phyloP scores from a whole-genome alignment of 1,140 invertebrate genomes.

The Himalopsyche phryganea region DNA sequence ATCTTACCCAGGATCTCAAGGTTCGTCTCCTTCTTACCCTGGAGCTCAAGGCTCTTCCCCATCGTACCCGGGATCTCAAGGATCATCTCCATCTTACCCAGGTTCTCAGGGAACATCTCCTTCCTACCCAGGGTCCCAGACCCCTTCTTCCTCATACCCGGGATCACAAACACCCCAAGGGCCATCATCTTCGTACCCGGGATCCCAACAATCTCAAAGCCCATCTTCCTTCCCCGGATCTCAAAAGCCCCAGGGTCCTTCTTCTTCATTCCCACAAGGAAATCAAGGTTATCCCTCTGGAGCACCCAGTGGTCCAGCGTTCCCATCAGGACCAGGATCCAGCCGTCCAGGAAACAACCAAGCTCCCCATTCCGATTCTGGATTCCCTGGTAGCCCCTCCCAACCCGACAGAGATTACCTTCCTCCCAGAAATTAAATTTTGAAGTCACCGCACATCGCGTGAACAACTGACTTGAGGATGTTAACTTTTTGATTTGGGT shows the following conservation, averaged over 20 bases:
- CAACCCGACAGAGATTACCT: slow-evolving; percentile 57
- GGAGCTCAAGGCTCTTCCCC: slow-evolving; percentile 13
- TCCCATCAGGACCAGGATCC: slow-evolving; percentile 37
- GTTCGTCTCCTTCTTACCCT: slow-evolving; percentile 19
- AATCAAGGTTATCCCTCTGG: slow-evolving; percentile 44
- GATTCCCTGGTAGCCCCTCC: slow-evolving; percentile 38
- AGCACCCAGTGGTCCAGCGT: slow-evolving; percentile 45
- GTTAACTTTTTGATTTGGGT: slow-evolving; percentile 27
- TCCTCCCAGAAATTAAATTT: slow-evolving; percentile 49
- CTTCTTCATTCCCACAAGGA: slow-evolving; percentile 25
- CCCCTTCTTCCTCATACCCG: slow-evolving; percentile 22
- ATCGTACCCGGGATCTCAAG: neutral
- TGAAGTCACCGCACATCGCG: slow-evolving; percentile 1
- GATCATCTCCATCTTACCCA: slow-evolving; percentile 21
- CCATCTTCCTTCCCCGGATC: slow-evolving; percentile 32
- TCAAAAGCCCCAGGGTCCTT: slow-evolving; percentile 30
- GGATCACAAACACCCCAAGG: slow-evolving; percentile 23
- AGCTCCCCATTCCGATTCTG: slow-evolving; percentile 29
- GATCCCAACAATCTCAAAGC: slow-evolving; percentile 32
- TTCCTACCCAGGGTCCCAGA: slow-evolving; percentile 14
- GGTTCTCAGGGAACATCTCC: slow-evolving; percentile 21
- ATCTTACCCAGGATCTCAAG: slow-evolving; percentile 31
- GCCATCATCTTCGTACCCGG: slow-evolving; percentile 29
- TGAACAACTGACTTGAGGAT: slow-evolving; percentile 31
- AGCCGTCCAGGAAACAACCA: slow-evolving; percentile 30